Conservation (phyloP, 2,888 invertebrate species). For the Nudaria mundana region DNA sequence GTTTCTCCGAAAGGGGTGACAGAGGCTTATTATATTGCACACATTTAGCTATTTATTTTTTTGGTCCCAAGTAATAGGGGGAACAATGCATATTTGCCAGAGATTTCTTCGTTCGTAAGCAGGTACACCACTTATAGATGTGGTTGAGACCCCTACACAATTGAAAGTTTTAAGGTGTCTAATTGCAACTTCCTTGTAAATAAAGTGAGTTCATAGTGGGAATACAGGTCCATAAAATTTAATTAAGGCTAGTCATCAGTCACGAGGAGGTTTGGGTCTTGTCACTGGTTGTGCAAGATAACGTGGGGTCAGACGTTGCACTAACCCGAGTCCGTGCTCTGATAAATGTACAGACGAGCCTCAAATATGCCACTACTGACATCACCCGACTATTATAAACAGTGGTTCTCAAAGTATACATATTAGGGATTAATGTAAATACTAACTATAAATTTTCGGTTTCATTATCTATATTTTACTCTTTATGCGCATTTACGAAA, state of each 20-base stretch:
- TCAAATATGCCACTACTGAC: constrained; percentile 72
- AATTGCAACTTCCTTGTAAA: constrained; percentile 28
- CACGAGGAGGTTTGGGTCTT: constrained; percentile 59
- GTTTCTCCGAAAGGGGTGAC: too few relatives aligned
- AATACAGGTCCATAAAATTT: constrained; percentile 65
- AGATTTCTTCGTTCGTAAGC: too few relatives aligned
- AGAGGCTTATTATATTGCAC: too few relatives aligned
- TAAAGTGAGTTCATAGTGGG: constrained; percentile 34
- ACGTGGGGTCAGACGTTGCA: constrained; percentile 75
- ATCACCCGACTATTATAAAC: constrained; percentile 36
- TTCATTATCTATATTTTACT: too few relatives aligned
- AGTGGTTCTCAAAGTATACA: constrained; percentile 1
- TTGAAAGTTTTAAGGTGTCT: too few relatives aligned
- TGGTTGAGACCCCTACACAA: too few relatives aligned
- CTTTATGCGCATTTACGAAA: too few relatives aligned
- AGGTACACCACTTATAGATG: too few relatives aligned
- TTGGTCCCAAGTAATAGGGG: too few relatives aligned
- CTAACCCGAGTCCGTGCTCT: constrained; percentile 50
- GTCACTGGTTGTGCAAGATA: constrained; percentile 74
- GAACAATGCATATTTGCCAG: too few relatives aligned
- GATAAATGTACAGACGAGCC: constrained; percentile 77
- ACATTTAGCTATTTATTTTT: too few relatives aligned
- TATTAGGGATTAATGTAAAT: background rate
- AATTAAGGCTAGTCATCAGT: constrained; percentile 79
- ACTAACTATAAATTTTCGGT: too few relatives aligned